Evolutionary conservation across 2,888 invertebrate species (phyloP).

Genomic region (Hirtodrosophila duncani): DNA sequence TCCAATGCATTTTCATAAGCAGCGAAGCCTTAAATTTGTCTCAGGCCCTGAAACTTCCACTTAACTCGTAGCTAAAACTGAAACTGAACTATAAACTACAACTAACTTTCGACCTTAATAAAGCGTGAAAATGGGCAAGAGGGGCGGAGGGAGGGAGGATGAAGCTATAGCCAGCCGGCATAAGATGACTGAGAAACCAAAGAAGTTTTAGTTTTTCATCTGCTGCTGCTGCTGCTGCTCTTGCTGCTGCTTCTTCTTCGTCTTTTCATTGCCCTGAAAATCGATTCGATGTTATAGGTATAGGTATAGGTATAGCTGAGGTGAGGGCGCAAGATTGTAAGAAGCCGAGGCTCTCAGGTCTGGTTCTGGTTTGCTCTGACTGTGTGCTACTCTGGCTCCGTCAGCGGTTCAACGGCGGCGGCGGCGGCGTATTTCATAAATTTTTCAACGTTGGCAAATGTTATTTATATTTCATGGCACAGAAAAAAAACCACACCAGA

Average conservation of each 20-base stretch:
- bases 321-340: not conserved
- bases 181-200: slow-evolving; percentile 5
- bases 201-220: too few relatives aligned
- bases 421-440: slow-evolving; percentile 66
- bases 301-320: too few relatives aligned
- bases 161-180: not conserved
- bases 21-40: slow-evolving; percentile 36
- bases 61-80: slow-evolving; percentile 1
- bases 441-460: slow-evolving; percentile 69
- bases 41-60: slow-evolving; percentile 8
- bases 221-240: slow-evolving; percentile 23
- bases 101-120: slow-evolving; percentile 68
- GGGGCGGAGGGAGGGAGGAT: not conserved
- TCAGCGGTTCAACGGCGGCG: too few relatives aligned
- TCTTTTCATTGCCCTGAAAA: slow-evolving; percentile 44
- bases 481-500: slow-evolving; percentile 20
- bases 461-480: slow-evolving; percentile 72
- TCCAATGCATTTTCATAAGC: too few relatives aligned
- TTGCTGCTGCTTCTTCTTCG: slow-evolving; percentile 3
- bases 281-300: too few relatives aligned
- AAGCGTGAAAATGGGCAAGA: slow-evolving; percentile 64
- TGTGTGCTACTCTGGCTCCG: too few relatives aligned
- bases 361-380: too few relatives aligned
- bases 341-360: too few relatives aligned
- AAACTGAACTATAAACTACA: slow-evolving; percentile 53